Base-by-base conservation (phyloP, 2,888 invertebrate species). In the Bibio marci region DNA sequence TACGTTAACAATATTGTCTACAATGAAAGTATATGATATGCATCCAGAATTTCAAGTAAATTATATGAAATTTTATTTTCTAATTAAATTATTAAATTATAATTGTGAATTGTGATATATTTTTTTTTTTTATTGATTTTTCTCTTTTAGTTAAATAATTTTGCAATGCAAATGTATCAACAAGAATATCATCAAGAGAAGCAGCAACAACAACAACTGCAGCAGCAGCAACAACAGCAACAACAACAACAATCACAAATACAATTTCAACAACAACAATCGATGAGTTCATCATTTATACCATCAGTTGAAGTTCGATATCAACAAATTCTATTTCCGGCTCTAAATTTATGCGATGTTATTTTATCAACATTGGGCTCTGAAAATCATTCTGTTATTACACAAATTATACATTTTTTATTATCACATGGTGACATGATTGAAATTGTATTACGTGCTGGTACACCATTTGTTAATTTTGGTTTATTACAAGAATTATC, bases 381-480 rank as follows among this genome's bases (percentile, higher is more conserved):
- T 0, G 77, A 81, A 49, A 90, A 91, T 64, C 76, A 79, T 58
- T 80, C 83, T 38, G 83, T 82, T 36, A 73, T 81, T 12, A 64
- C 76, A 8, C 87, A 88, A 65, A 76, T 90, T 36, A 71, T 83
- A 50, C 76, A 80, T 49, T 79, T 86, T 49, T 57, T 91, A 32
- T 69, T 87, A 37, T 76, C 80, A 41, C 87, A 91, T 57, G 66
- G 79, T 37, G 88, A 91, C 51, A 77, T 80, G 41, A 70, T 90
- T 40, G 81, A 83, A 50, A 69, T 77, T 48, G 73, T 87, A 37
- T 62, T 92, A 36, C 68, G 87, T 44, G 73, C 75, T 31, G 74
- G 76, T 1, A 67, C 66, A 46, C 77, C 80, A 0, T 69, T 67
- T 39, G 69, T 81, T 7, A 72, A 78, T 2, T 52, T 69, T 2